Evolutionary conservation across 2,888 invertebrate genomes (phyloP), one percentile per base, ranked within the genome.

Genomic region (Heliothis peltigera): DNA sequence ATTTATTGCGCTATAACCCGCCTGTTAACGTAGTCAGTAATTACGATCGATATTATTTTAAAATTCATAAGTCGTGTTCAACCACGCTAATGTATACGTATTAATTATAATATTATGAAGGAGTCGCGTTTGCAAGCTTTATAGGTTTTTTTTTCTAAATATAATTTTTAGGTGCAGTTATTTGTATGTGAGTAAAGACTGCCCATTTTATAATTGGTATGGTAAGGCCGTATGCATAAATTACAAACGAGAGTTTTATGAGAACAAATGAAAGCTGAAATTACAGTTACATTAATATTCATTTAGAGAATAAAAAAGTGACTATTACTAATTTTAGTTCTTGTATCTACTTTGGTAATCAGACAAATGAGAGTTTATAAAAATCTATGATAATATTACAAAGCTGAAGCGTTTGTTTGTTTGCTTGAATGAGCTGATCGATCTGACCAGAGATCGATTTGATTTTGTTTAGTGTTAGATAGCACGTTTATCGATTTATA

Each of bases 1-100:
- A 79, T 80, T 77, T 80, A 77, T 77, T 73, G 64, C 66, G 73
- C 51, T 79, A 77, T 76, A 76, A 75, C 77, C 77, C 66, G 64
- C 64, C 60, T 73, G 66, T 79, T 62, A 73, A 21, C 80, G 77
- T 73, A 51, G 64, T 49, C 57, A 48, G 80, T 69, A 79, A 77
- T 80, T 77, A 80, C 73, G 60, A 64, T 77, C 70, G 66, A 77
- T 77, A 73, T 64, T 73, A 77, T 69, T 77, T 69, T 73, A 73
- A 77, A 80, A 80, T 77, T 77, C 73, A 77, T 77, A 73, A 72
- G 61, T 68, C 61, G 65, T 76, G 62, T 76, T 63, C 68, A 63
- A 15, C 39, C 59, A 54, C 64, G 60, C 44, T 61, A 61, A 63
- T 71, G 48, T 68, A 60, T 58, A 72, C 64, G 53, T 64, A 75